Conservation (phyloP, 2,113 vertebrate species). For the Phrynosoma platyrhinos region DNA sequence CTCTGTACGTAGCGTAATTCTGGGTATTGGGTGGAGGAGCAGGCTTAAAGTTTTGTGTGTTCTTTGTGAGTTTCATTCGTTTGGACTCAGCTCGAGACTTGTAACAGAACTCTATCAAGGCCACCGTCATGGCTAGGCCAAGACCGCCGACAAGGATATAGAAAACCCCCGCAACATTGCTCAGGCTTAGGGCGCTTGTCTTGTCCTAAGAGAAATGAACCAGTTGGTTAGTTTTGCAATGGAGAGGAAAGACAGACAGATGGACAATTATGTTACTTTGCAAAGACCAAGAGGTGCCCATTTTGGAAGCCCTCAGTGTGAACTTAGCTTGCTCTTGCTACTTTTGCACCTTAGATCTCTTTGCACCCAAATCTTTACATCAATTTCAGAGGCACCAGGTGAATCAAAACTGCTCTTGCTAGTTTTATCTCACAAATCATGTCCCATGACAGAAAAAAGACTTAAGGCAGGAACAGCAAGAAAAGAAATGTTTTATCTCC, state of each 20-base stretch:
- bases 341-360: background rate
- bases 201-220: constrained; percentile 98
- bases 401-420: constrained; percentile 36
- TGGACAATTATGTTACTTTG: constrained; percentile 71
- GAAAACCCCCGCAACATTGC: constrained; percentile 99
- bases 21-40: constrained; percentile 96
- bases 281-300: constrained; percentile 56
- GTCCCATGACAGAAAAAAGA: constrained; percentile 37
- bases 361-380: constrained; percentile 11
- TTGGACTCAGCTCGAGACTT: constrained; percentile 99
- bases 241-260: constrained; percentile 63
- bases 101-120: constrained; percentile 99
- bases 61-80: constrained; percentile 99
- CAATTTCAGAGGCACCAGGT: constrained; percentile 42
- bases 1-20: constrained; percentile 99
- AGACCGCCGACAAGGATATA: constrained; percentile 99
- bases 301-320: constrained; percentile 53
- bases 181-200: constrained; percentile 99
- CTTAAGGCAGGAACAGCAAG: constrained; percentile 46
- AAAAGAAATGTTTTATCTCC: constrained; percentile 37
- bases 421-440: constrained; percentile 39
- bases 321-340: constrained; percentile 18
- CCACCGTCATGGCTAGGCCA: constrained; percentile 99
- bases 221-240: constrained; percentile 79
- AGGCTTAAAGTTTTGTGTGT: constrained; percentile 98